Evolutionary conservation across 1,140 invertebrate species (phyloP), one percentile per base, ranked within the genome.

Genomic region (Ctenoplectra terminalis): DNA sequence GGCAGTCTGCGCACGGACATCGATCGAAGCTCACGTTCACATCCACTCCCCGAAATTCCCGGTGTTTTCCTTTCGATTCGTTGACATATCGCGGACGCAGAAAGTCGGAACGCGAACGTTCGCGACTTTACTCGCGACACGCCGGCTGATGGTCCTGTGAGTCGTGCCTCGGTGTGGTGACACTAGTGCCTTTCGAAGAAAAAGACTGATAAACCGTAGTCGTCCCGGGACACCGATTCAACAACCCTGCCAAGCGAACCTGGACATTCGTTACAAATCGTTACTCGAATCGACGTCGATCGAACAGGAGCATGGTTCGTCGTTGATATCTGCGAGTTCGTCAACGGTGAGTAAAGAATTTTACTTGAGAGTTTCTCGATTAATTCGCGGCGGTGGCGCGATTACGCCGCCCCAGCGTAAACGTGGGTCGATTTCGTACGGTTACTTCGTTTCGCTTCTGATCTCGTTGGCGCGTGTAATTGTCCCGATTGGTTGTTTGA

Each of bases 1-100:
- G 84, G 56, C 90, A 93, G 92, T 93, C 92, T 92, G 92, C 91
- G 92, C 91, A 92, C 90, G 90, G 90, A 90, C 92, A 92, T 92
- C 89, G 92, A 92, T 92, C 90, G 90, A 88, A 87, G 77, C 81
- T 85, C 83, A 90, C 88, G 83, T 87, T 76, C 71, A 43, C 81
- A 86, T 82, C 80, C 85, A 80, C 77, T 88, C 76, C 63, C 85
- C 81, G 81, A 76, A 82, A 79, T 81, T 86, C 81, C 88, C 91
- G 87, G 89, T 90, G 83, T 91, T 89, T 90, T 83, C 83, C 60
- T 77, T 73, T 75, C 81, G 81, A 81, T 85, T 58, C 71, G 37
- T 58, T 61, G 82, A 84, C 64, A 82, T 50, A 29, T 56, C 73
- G 46, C 58, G 66, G 11, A 34, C 20, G 26, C 71, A 40, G 31